A percentile compares a stretch with the other conserved stretches of the same genome.
phyloP scores from a whole-genome alignment of 1,140 invertebrate species.

The Drosophila rufa region DNA sequence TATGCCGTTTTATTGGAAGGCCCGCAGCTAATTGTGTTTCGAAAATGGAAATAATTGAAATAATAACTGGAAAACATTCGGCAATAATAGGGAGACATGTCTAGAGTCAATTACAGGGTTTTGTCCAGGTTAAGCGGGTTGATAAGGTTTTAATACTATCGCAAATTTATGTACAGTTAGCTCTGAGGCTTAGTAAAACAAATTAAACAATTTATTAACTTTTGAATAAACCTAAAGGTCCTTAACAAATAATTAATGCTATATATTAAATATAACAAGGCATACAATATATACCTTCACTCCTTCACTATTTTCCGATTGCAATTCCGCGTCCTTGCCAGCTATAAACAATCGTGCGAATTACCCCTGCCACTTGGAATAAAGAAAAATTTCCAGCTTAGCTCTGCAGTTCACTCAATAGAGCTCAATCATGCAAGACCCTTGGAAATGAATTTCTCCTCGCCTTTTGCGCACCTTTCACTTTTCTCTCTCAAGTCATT shows the following conservation, averaged over 20 bases:
- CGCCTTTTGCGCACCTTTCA: slow-evolving; percentile 66
- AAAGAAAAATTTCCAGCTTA: slow-evolving; percentile 29
- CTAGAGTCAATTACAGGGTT: slow-evolving; percentile 13
- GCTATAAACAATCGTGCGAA: slow-evolving; percentile 28
- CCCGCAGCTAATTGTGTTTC: slow-evolving; percentile 46
- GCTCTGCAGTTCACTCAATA: slow-evolving; percentile 40
- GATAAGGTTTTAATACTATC: neutral
- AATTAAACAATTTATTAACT: neutral
- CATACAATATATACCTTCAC: neutral
- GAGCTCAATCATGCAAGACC: slow-evolving; percentile 58
- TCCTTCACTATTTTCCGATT: neutral
- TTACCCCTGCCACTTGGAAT: slow-evolving; percentile 33
- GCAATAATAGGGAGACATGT: slow-evolving; percentile 7
- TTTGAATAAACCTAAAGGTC: neutral
- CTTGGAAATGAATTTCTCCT: slow-evolving; percentile 26
- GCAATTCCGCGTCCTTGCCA: neutral
- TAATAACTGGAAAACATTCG: slow-evolving; percentile 38
- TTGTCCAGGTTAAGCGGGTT: neutral
- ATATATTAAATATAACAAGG: neutral
- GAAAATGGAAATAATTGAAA: slow-evolving; percentile 25
- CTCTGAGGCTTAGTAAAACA: too few relatives aligned
- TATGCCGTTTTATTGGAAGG: slow-evolving; percentile 10
- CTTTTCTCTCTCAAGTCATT: slow-evolving; percentile 69
- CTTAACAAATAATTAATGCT: neutral
- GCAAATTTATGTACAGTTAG: too few relatives aligned